Conservation (phyloP, 1,140 invertebrate species). For the Heliothis virescens region DNA sequence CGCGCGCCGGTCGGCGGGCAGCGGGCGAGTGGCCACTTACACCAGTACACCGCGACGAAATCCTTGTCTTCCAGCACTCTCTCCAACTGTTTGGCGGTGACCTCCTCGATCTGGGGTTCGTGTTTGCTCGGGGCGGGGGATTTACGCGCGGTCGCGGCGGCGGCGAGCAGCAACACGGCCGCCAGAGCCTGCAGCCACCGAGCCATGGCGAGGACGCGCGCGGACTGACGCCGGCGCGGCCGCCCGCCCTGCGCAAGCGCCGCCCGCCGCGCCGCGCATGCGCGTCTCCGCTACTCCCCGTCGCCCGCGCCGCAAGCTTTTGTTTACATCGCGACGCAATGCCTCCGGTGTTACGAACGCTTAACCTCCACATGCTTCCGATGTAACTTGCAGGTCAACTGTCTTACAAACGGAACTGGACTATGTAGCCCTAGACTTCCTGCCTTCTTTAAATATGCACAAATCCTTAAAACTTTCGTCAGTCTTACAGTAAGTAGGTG, state of each 20-base stretch:
- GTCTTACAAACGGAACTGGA: no score
- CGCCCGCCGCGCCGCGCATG: slow-evolving; percentile 56
- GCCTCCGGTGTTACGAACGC: slow-evolving; percentile 14
- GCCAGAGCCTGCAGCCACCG: slow-evolving; percentile 85
- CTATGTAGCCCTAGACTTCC: no score
- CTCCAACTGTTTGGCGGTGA: slow-evolving; percentile 96
- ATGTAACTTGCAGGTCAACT: no score
- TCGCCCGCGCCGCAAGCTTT: slow-evolving; percentile 16
- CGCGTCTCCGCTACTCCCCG: slow-evolving; percentile 18
- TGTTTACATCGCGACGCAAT: slow-evolving; percentile 47
- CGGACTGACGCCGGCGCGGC: slow-evolving; percentile 72
- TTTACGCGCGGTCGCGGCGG: slow-evolving; percentile 77
- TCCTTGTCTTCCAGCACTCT: slow-evolving; percentile 95
- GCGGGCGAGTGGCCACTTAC: slow-evolving; percentile 90
- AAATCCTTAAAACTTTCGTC: no score
- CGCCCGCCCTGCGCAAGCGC: slow-evolving; percentile 71
- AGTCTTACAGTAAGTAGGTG: no score
- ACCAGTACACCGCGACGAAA: slow-evolving; percentile 98
- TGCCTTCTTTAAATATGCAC: no score
- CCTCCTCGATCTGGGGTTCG: slow-evolving; percentile 95
- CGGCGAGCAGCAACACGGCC: slow-evolving; percentile 71
- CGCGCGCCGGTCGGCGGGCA: slow-evolving; percentile 61
- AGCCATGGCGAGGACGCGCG: slow-evolving; percentile 86
- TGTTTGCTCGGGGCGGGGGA: slow-evolving; percentile 75
- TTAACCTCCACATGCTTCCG: not conserved